These are phyloP conservation scores for Phalloptychus januarius DNA, from an alignment of 2,797 vertebrate species.

Conservation along the genomic window DNA sequence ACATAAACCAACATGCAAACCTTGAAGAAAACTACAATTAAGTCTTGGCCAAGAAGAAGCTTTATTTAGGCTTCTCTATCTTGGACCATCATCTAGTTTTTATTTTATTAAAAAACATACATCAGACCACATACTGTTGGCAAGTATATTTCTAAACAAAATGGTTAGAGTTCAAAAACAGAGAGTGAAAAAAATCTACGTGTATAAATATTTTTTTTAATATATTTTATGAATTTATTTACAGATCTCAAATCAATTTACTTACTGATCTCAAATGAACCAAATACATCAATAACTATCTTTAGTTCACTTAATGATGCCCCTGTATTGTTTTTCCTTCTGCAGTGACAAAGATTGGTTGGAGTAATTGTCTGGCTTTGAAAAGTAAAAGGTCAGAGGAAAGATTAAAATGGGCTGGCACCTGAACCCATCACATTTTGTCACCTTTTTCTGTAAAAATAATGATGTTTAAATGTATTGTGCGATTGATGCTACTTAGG, in stretches of 20 bases:
- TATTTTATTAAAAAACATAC: background rate
- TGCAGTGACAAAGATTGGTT: conserved; percentile 8
- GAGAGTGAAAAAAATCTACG: too few species aligned
- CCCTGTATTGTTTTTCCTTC: background rate
- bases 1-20: background rate
- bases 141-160: background rate
- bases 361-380: conserved; percentile 35
- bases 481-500: background rate
- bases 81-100: background rate
- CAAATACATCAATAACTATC: background rate
- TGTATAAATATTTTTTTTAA: too few species aligned
- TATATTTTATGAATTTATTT: background rate
- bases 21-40: background rate
- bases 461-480: background rate
- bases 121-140: background rate
- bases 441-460: background rate
- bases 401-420: conserved; percentile 6
- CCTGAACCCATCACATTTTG: background rate
- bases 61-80: background rate
- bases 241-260: background rate
- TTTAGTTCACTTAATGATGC: background rate
- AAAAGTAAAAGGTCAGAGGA: conserved; percentile 41
- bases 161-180: background rate
- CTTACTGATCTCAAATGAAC: background rate
- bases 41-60: background rate